These are phyloP conservation scores for Bubo scandiacus DNA, from an alignment of 2,113 vertebrate species.

Conservation along the genomic window DNA sequence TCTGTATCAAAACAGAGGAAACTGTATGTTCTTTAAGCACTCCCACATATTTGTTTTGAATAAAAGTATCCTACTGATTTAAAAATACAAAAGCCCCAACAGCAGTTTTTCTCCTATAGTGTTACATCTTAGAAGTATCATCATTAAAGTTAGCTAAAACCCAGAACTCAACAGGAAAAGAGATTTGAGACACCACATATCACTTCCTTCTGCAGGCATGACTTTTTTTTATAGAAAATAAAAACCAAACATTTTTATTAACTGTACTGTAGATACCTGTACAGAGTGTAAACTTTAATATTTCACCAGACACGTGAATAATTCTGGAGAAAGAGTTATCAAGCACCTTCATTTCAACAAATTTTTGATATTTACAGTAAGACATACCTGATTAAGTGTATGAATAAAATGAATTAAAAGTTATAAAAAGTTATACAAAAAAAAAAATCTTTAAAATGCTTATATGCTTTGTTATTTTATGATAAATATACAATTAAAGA, in stretches of 20 bases:
- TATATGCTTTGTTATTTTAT: constrained; percentile 61
- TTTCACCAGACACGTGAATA: constrained; percentile 62
- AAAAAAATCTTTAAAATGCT: constrained; percentile 41
- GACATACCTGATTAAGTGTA: constrained; percentile 54
- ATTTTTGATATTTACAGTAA: constrained; percentile 63
- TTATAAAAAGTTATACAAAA: constrained; percentile 58
- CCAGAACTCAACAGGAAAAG: neutral
- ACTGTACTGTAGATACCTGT: constrained; percentile 52
- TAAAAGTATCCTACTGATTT: neutral
- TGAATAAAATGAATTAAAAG: constrained; percentile 55
- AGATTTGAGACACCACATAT: neutral
- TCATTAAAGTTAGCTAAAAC: neutral
- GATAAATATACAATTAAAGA: constrained; percentile 64
- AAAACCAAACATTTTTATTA: constrained; percentile 59
- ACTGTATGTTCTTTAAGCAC: neutral
- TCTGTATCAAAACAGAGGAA: neutral
- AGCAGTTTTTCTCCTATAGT: neutral
- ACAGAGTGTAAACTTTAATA: constrained; percentile 76
- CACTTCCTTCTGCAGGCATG: neutral
- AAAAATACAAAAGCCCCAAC: neutral
- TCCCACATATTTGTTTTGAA: neutral
- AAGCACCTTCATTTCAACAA: constrained; percentile 79
- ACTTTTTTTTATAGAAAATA: constrained; percentile 52
- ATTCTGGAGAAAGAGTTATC: constrained; percentile 66
- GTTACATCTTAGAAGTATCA: neutral